Percentiles rank a stretch among this genome's conserved stretches.
phyloP scores from a whole-genome alignment of 2,888 invertebrate species.

The Sarcophaga carnaria region DNA sequence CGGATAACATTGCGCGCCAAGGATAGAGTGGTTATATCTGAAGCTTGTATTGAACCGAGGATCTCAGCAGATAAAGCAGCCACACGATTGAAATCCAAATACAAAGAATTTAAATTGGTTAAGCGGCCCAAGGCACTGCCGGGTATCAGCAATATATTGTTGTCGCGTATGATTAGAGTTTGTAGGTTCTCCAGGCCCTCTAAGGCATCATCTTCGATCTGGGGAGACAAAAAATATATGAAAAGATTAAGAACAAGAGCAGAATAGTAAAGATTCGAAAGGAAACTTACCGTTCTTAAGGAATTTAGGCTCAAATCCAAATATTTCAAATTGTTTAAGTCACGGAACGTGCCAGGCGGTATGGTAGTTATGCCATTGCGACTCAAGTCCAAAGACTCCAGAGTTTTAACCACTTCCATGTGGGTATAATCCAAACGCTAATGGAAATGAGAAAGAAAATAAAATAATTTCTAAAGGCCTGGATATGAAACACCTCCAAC shows the following conservation, averaged over 20 bases:
- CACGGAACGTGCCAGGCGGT: constrained; percentile 91
- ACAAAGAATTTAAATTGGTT: constrained; percentile 87
- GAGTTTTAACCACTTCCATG: constrained; percentile 85
- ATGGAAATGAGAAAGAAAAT: not conserved
- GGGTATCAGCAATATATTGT: constrained; percentile 93
- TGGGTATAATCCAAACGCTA: constrained; percentile 90
- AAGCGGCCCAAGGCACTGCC: constrained; percentile 91
- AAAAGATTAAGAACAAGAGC: not conserved
- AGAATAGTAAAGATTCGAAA: not conserved
- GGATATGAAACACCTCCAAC: constrained; percentile 66
- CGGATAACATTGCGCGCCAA: constrained; percentile 93
- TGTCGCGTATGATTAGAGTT: constrained; percentile 91
- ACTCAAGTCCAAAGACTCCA: constrained; percentile 91
- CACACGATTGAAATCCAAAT: constrained; percentile 93
- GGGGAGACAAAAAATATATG: constrained; percentile 73
- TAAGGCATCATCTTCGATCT: constrained; percentile 94
- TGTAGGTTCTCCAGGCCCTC: constrained; percentile 90
- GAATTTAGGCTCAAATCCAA: constrained; percentile 94
- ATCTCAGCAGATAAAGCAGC: constrained; percentile 92
- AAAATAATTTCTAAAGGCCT: not conserved
- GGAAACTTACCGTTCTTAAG: constrained; percentile 88
- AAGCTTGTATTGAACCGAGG: constrained; percentile 86
- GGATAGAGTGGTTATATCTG: constrained; percentile 87
- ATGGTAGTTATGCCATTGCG: constrained; percentile 92
- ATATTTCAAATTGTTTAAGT: constrained; percentile 87